Evolutionary conservation across 2,888 invertebrate genomes (phyloP), one percentile per base, ranked within the genome.

Genomic region (Dynastes maya): DNA sequence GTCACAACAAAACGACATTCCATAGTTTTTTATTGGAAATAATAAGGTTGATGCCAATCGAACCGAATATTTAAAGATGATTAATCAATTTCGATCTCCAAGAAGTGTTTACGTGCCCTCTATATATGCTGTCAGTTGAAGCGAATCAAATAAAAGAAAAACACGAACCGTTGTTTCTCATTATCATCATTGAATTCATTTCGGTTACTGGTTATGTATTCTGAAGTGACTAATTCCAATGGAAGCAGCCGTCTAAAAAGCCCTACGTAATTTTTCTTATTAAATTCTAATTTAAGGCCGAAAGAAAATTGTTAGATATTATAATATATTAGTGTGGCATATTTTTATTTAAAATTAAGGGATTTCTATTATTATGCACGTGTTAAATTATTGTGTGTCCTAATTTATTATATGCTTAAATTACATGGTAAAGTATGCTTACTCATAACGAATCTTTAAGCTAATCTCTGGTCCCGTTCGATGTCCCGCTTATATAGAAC

Each of bases 81-180:
- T 68, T 16, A 68, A 68, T 68, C 68, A 68, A 49, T 45, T 68
- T 68, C 16, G 9, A 49, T 68, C 40, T 49, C 49, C 49, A 51
- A 22, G 45, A 68, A 22, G 49, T 49, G 27, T 27, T 16, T 68
- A 45, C 40, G 45, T 67, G 45, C 45, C 40, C 22, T 67, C 67
- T 45, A 40, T n/a, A 51, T 67, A 22, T n/a, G 29, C 16, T 68
- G 68, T 27, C 45, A 49, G 27, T 68, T 27, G 68, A 68, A 68
- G 11, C n/a, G 32, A n/a, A 16, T 2, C 16, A 37, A 37, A 49
- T 8, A 37, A 45, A 67, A 40, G 27, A 49, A 51, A 68, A 68
- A 51, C 13, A 13, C 11, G 49, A 68, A 45, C 68, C 68, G 68
- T 68, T 68, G 49, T 49, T 68, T 68, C 68, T 68, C 45, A 68